A percentile compares a stretch with the other conserved stretches of the same genome.
phyloP scores from a whole-genome alignment of 2,113 vertebrate genomes.

The Misgurnus mizolepis region DNA sequence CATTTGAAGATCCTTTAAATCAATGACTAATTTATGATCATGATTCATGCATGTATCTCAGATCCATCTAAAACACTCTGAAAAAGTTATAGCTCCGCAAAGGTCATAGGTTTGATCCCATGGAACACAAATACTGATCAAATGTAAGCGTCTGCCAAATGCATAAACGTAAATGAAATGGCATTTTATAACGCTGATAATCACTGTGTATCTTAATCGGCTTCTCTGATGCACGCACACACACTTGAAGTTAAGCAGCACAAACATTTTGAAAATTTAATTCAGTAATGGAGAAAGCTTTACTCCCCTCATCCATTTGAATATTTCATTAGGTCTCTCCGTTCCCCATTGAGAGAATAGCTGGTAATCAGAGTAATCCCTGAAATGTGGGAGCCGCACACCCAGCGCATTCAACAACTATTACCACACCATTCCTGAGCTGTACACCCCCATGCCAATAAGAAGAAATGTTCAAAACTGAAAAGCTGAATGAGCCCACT shows the following conservation, averaged over 20 bases:
- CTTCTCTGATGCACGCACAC: constrained; percentile 23
- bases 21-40: constrained; percentile 28
- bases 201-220: constrained; percentile 16
- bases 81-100: too few relatives aligned
- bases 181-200: constrained; percentile 35
- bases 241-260: neutral
- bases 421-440: constrained; percentile 34
- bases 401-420: constrained; percentile 41
- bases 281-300: constrained; percentile 47
- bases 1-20: constrained; percentile 32
- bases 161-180: constrained; percentile 27
- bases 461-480: constrained; percentile 23
- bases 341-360: constrained; percentile 44
- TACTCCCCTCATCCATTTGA: constrained; percentile 49
- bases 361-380: constrained; percentile 52
- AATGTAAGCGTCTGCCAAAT: too few relatives aligned
- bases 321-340: constrained; percentile 51
- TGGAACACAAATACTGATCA: too few relatives aligned
- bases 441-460: constrained; percentile 20
- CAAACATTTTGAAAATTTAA: constrained; percentile 50
- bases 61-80: too few relatives aligned
- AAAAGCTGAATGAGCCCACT: constrained; percentile 22
- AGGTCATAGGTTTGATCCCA: too few relatives aligned
- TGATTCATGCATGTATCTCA: neutral
- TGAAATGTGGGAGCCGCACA: constrained; percentile 45